Evolutionary conservation across 1,140 invertebrate genomes (phyloP), one percentile per base, ranked within the genome.

Genomic region (Brachionus plicatilis): DNA sequence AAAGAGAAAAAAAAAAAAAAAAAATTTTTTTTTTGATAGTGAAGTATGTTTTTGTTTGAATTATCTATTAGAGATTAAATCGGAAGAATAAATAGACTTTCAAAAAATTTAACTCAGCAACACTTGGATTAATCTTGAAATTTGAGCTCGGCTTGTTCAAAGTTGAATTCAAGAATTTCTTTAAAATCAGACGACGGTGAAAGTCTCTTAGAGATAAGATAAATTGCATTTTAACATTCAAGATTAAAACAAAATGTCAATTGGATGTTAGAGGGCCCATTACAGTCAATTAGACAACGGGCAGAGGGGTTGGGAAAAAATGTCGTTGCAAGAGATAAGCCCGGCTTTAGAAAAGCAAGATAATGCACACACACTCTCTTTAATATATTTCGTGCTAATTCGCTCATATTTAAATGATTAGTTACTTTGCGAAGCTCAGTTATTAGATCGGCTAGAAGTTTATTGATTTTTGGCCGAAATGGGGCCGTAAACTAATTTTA

Each of bases 391-490:
- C 33, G 68, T 72, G 68, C 41, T 72, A 72, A 72, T 47, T 72
- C 68, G 41, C 11, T 72, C 29, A 43, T 72, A 72, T 72, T 72
- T 72, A 72, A 72, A 72, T 72, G 68, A 43, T 72, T 70, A 70
- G 60, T 66, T 27, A 66, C 7, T 27, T 68, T 60, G n/a, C 20
- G 9, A 60, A 60, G 53, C 53, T 24, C 53, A 60, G 53, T 24
- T 60, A 60, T 60, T 60, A 68, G 29, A 68, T 68, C 9, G 66
- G 66, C 66, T 41, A 68, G 8, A 6, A 60, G 53, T 60, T 33
- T 68, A 68, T 68, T 68, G 66, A 68, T 68, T 68, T 68, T 68
- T 60, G 53, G 8, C 20, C 20, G 5, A 60, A 60, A 60, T 60
- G n/a, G 53, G 53, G 53, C 53, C 53, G 27, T 60, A 60, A 60